phyloP scores from a whole-genome alignment of 2,888 invertebrate species.

The Pegoplata infirma region DNA sequence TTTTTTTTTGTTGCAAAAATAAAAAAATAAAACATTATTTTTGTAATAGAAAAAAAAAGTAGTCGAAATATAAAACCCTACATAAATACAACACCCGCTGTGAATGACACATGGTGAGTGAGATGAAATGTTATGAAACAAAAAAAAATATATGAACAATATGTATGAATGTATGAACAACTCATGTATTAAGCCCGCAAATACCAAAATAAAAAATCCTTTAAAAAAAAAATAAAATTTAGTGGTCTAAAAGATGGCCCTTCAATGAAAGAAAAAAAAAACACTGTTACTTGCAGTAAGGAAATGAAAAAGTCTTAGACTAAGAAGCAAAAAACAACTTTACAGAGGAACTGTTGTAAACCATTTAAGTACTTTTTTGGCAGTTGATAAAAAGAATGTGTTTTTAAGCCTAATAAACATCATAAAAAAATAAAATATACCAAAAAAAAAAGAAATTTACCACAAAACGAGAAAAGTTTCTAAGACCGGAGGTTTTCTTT shows the following conservation, averaged over 20 bases:
- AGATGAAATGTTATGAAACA: slow-evolving; percentile 26
- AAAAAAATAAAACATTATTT: slow-evolving; percentile 51
- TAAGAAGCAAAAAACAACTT: neutral
- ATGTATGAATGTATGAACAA: slow-evolving; percentile 8
- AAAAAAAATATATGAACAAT: slow-evolving; percentile 7
- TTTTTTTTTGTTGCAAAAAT: slow-evolving; percentile 52
- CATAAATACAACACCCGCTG: slow-evolving; percentile 55
- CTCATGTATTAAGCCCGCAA: slow-evolving; percentile 47
- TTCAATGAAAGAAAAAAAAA: slow-evolving; percentile 17
- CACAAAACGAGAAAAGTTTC: slow-evolving; percentile 34
- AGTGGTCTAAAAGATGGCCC: slow-evolving; percentile 52
- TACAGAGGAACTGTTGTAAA: slow-evolving; percentile 26
- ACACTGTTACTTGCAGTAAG: slow-evolving; percentile 30
- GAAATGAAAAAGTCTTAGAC: slow-evolving; percentile 9
- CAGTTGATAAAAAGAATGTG: slow-evolving; percentile 61
- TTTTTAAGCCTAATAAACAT: slow-evolving; percentile 59
- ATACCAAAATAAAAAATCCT: slow-evolving; percentile 23
- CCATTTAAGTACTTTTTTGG: slow-evolving; percentile 62
- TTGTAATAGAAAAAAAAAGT: slow-evolving; percentile 27
- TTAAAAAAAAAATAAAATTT: slow-evolving; percentile 20
- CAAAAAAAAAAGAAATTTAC: too few relatives aligned
- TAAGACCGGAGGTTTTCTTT: slow-evolving; percentile 31
- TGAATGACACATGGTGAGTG: slow-evolving; percentile 53
- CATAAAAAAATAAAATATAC: slow-evolving; percentile 8
- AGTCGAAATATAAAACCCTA: neutral